These are phyloP conservation scores for Ictidomys tridecemlineatus DNA, from an alignment of 2,113 vertebrate species.

Conservation along the genomic window DNA sequence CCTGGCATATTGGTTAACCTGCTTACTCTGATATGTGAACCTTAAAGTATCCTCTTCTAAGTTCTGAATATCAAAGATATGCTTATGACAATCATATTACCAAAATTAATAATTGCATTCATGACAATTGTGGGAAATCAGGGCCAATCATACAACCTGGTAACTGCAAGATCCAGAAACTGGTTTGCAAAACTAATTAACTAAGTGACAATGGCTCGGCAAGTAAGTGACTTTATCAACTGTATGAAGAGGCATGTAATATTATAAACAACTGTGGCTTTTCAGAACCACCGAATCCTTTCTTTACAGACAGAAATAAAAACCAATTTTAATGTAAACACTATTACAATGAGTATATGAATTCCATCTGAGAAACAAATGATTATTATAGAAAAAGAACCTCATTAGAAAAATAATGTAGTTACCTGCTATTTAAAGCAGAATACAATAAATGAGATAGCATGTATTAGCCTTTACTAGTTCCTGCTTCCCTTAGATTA, in stretches of 20 bases:
- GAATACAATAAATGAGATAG: neutral
- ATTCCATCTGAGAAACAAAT: conserved; percentile 24
- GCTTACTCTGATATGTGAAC: neutral
- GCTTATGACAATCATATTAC: neutral
- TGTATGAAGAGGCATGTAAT: neutral
- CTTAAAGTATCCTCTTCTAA: neutral
- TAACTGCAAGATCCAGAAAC: neutral
- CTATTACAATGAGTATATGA: neutral
- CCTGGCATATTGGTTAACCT: neutral
- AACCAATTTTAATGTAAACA: conserved; percentile 13
- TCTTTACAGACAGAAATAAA: neutral
- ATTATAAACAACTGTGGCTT: neutral
- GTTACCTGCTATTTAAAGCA: neutral
- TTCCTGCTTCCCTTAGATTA: neutral
- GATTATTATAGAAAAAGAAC: neutral
- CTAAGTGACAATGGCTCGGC: neutral
- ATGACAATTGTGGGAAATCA: neutral
- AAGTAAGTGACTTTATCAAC: neutral
- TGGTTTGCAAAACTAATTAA: neutral
- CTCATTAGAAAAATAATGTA: neutral
- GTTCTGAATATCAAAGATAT: neutral
- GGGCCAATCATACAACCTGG: neutral
- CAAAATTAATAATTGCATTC: neutral
- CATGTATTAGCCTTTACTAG: neutral
- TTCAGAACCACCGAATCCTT: neutral